Evolutionary conservation across 2,888 invertebrate species (phyloP), one percentile per base, ranked within the genome.

Genomic region (Galerucella pusilla): DNA sequence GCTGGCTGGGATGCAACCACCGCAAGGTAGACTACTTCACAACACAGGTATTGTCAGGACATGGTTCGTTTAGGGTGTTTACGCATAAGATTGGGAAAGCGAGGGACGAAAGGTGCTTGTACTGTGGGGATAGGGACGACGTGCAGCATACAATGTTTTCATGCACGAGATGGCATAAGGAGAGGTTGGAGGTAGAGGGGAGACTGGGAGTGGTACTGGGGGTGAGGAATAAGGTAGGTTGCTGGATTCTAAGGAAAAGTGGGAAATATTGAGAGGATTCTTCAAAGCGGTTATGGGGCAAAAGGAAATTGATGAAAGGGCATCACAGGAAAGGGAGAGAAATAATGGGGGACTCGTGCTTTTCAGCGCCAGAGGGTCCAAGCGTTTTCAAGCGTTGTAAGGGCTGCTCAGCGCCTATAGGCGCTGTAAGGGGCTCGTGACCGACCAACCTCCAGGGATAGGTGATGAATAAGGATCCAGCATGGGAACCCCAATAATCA

Each of bases 91-190:
- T 57, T 7, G 57, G 57, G 6, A 57, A 57, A n/a, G 57, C 57
- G 2, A n/a, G 57, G 16, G n/a, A 57, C 10, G 57, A 57, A 7
- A 3, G 2, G 2, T 57, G 57, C n/a, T 7, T 57, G n/a, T 57
- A 57, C 5, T 57, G 57, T 57, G 57, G 57, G 65, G 52, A 71
- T 71, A 35, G 60, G 49, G 20, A 28, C 52, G 2, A 49, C n/a
- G 57, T 57, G 9, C 10, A 57, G 57, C 57, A 57, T 57, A 57
- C 57, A 4, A 0, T 6, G 35, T 35, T 35, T 5, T 35, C 6
- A 35, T 35, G 35, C 35, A 35, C 35, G 35, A 35, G 35, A 5
- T 35, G 35, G 35, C 35, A 35, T 5, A 35, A 35, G 35, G 35
- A 35, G 35, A 35, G 35, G 35, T 4, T 0, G 5, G 6, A 35